These are phyloP conservation scores for Lagopus leucura DNA, from an alignment of 2,113 vertebrate genomes.

Conservation along the genomic window DNA sequence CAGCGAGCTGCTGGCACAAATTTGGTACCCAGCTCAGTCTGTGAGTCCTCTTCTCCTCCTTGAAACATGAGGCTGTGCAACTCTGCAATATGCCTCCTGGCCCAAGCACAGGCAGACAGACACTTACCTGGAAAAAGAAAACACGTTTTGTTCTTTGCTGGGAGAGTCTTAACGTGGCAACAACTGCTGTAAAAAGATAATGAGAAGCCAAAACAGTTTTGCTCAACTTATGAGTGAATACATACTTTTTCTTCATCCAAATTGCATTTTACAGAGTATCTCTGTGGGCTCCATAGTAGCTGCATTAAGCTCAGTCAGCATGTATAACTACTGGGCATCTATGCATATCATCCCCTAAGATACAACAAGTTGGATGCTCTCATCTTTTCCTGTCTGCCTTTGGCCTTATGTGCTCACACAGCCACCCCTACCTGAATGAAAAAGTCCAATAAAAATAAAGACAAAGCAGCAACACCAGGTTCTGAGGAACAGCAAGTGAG, in stretches of 20 bases:
- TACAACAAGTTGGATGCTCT: neutral
- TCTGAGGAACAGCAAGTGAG: neutral
- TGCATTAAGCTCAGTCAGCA: neutral
- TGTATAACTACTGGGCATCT: neutral
- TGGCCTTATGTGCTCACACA: neutral
- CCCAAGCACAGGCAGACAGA: neutral
- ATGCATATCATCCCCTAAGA: neutral
- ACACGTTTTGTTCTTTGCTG: neutral
- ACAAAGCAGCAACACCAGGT: neutral
- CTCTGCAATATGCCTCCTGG: neutral
- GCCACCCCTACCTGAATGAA: neutral
- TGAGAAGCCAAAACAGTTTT: neutral
- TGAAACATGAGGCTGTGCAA: accelerated
- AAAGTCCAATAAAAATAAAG: neutral
- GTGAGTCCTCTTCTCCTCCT: neutral
- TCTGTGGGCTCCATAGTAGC: neutral
- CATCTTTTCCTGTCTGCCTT: neutral
- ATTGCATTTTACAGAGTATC: neutral
- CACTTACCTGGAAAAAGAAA: neutral
- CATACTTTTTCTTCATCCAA: neutral
- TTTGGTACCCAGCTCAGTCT: neutral
- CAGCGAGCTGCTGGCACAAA: accelerated
- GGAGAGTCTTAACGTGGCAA: neutral
- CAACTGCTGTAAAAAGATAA: neutral
- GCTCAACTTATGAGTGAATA: neutral